Base-by-base conservation (phyloP, 2,113 vertebrate genomes). In the Motacilla alba region DNA sequence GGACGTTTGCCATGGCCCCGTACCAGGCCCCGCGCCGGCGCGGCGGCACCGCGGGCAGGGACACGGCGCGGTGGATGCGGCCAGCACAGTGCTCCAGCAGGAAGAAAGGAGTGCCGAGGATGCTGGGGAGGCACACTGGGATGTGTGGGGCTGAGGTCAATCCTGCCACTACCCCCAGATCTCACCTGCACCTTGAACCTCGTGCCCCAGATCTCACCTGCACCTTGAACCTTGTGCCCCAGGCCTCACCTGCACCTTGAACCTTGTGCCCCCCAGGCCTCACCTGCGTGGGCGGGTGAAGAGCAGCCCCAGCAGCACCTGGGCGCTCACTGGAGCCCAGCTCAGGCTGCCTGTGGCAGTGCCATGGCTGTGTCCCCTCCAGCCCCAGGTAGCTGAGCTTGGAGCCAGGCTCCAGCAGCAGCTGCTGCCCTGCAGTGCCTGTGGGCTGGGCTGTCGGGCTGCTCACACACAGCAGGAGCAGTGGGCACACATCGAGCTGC, bases 11-110 rank as follows among this genome's bases (percentile, higher is more conserved):
- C 98, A 98, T 98, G 93, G 98, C 98, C 26, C 85, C 21, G 37
- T 98, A 98, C 7, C 98, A 26, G 52, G 96, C 97, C 53, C 12
- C 11, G 59, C 98, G 92, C 80, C 73, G 95, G 90, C 50, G 12
- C 4, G 94, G 96, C 15, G 87, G 95, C 92, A 98, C 72, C 5
- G 79, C 76, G 9, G 98, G 98, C 20, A 99, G 96, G 55, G 97
- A 95, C 26, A 64, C 77, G 16, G 98, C 96, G 7, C 87, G 97
- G 97, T 98, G 98, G 89, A 98, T 69, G 17, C 8, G 82, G 23
- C 98, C 98, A 6, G 97, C 84, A 77, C 97, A 76, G 94, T 98
- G 97, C 63, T 98, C 98, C 98, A 98, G 98, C 93, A 99, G 53
- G 72, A 89, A 98, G 96, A 99, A 99, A 1, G 98, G 97, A 3